Conservation (phyloP, 2,113 vertebrate species). For the Bubo scandiacus region DNA sequence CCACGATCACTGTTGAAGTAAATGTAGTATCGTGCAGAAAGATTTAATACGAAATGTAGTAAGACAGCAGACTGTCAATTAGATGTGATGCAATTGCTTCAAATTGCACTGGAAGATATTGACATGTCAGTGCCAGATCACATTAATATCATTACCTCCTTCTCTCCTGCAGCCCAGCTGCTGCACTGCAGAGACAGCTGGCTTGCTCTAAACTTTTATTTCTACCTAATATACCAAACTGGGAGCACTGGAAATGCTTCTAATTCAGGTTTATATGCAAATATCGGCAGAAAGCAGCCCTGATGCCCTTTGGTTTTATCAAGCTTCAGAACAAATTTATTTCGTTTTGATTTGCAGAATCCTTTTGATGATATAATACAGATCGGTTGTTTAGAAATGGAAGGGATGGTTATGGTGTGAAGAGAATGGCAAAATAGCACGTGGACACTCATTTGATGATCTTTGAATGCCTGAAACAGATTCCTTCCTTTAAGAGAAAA, state of each 20-base stretch:
- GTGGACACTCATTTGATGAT: background rate
- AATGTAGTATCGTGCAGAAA: background rate
- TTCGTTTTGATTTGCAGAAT: conserved; percentile 14
- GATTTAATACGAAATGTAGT: conserved; percentile 13
- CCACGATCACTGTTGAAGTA: background rate
- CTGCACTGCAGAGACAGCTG: background rate
- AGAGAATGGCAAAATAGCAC: background rate
- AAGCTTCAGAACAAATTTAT: background rate
- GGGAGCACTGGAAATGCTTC: conserved; percentile 9
- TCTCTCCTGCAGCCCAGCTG: conserved; percentile 10
- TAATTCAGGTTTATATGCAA: conserved; percentile 3
- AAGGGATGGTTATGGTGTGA: background rate
- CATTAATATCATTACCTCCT: conserved; percentile 25
- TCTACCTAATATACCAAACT: conserved; percentile 11
- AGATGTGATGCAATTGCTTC: conserved; percentile 6
- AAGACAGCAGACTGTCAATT: conserved; percentile 25
- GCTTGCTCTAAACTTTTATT: conserved; percentile 16
- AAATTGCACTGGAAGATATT: conserved; percentile 34
- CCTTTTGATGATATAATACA: background rate
- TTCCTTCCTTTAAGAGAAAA: background rate
- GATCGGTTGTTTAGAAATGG: background rate
- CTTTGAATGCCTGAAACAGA: background rate
- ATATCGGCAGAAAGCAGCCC: background rate
- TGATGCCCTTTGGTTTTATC: background rate
- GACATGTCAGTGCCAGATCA: conserved; percentile 13